These are phyloP conservation scores for Schizaphis graminum DNA, from an alignment of 2,888 invertebrate genomes.

Conservation along the genomic window DNA sequence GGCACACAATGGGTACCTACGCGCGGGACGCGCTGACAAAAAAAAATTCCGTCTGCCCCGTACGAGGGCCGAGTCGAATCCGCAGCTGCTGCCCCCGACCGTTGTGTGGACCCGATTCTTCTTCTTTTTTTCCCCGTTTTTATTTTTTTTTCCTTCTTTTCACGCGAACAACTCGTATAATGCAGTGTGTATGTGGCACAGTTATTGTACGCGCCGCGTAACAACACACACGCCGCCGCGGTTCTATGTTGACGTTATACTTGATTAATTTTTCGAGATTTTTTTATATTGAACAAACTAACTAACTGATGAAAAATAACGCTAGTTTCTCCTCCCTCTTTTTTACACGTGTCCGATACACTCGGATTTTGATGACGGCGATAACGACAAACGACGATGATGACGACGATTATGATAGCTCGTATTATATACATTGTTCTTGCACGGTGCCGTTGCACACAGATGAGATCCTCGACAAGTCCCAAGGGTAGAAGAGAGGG, in stretches of 20 bases:
- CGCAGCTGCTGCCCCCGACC: constrained; percentile 48
- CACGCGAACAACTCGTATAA: constrained; percentile 21
- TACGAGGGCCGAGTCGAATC: constrained; percentile 57
- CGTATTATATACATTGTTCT: not conserved
- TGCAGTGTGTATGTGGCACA: not conserved
- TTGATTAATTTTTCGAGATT: constrained; percentile 62
- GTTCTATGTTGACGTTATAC: constrained; percentile 53
- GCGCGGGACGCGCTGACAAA: not conserved
- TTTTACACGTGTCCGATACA: not conserved
- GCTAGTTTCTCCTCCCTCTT: not conserved
- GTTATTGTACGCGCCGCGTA: not conserved
- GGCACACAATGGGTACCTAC: not conserved
- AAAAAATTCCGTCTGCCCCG: constrained; percentile 34
- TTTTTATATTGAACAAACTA: not conserved
- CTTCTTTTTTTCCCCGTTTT: not conserved
- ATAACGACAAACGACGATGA: not conserved
- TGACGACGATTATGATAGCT: not conserved
- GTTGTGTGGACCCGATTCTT: constrained; percentile 20
- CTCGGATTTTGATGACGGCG: not conserved
- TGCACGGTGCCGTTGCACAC: not conserved
- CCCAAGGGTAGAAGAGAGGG: no score
- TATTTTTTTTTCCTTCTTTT: not conserved
- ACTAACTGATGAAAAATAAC: not conserved
- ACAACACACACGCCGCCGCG: not conserved
- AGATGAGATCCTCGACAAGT: not conserved